Evolutionary conservation across 2,888 invertebrate species (phyloP), one percentile per base, ranked within the genome.

Genomic region (Drosophila lacicola): DNA sequence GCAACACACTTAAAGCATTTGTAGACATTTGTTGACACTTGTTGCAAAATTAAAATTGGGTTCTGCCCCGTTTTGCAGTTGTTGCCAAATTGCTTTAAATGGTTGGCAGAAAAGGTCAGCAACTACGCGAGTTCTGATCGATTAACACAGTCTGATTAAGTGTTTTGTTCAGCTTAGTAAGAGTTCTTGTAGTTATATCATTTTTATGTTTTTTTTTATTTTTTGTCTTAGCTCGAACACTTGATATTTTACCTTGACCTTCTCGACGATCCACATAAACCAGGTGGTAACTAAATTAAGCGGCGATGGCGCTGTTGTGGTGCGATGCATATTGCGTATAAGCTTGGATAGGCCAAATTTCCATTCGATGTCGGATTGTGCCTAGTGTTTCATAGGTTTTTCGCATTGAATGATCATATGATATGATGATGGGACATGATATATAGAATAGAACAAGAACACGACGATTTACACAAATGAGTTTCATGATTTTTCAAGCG

Each of bases 291-390:
- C 95, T 78, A 99, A 95, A 93, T 99, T 99, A 80, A 99, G 95
- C 1, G 99, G 99, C 13, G 99, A 97, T 0, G 99, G 99, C 0
- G 99, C 99, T 0, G 99, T 98, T 62, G 97, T 98, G 8, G 99
- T 98, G 90, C 96, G 95, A 93, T 99, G 99, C 99, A 99, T 99
- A 91, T 98, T 98, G 80, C 99, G 94, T 91, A 99, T 98, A 90
- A 99, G 94, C 93, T 99, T 99, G 58, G 99, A 99, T 90, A 99
- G 93, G 33, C 99, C 99, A 92, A 98, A 99, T 93, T 99, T 99
- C 99, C 99, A 99, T 93, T 99, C 99, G 89, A 98, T 99, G 93
- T 99, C 99, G 47, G 99, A 99, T 95, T 99, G 99, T 39, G 99
- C 99, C 95, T 98, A 95, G 89, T 89, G 75, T 90, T 82, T 84